Base-by-base conservation (phyloP, 2,797 vertebrate genomes). In the Naso thynnoides region DNA sequence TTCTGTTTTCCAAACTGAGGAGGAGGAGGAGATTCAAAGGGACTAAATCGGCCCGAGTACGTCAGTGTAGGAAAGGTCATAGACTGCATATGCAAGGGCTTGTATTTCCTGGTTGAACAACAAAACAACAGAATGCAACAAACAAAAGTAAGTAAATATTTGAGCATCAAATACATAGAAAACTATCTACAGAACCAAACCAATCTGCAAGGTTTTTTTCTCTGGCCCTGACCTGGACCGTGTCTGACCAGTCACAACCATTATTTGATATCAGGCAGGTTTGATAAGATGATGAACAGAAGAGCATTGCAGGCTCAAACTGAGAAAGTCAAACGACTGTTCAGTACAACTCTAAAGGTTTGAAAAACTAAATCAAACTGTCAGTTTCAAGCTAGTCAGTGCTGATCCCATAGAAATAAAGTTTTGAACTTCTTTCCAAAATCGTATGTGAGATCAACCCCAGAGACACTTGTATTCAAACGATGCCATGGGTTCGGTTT, bases 1-100 rank as follows among this genome's bases (percentile, higher is more conserved):
- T 63, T 86, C 61, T 3, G 59, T 64, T 72, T 86, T 38, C 88
- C 27, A 82, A 92, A 85, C 21, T 61, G 13, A 60, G 81, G 70
- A 60, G 86, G 75, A 63, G 86, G 82, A 36, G 92, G 79, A 18
- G 44, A 78, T 70, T 96, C 96, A 82, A 97, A 97, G 0, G 96
- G 96, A 90, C 96, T 96, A 73, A 74, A 94, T 27, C 83, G 88
- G 58, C 92, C 94, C 26, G 79, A 79, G 88, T 95, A 96, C 78
- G 86, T 95, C 70, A 97, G 77, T 53, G 86, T 68, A 3, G 96
- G 96, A 86, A 97, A 95, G 67, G 60, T 93, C 89, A 95, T 91
- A 47, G 95, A 96, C 86, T 97, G 96, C 74, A 91, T 81, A 56
- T 95, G 89, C 79, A 96, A 88, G 39, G 97, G 97, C 61, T 91